A percentile compares a stretch with the other conserved stretches of the same genome.
Conservation (phyloP, 2,888 invertebrate species). For the Tholera decimalis region DNA sequence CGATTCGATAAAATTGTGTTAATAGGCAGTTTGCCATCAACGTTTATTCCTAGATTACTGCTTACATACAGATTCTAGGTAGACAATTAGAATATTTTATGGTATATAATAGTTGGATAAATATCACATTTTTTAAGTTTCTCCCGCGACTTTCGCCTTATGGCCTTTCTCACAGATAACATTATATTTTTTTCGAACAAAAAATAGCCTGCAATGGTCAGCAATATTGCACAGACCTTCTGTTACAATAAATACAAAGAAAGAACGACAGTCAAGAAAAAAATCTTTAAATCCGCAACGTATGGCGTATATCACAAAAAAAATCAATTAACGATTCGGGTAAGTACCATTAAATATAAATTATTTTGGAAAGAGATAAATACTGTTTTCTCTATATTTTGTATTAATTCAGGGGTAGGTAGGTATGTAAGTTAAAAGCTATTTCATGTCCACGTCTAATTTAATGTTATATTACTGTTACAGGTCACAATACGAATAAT, state of each 20-base stretch:
- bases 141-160: not conserved
- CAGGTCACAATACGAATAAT: constrained; percentile 28
- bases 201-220: not conserved
- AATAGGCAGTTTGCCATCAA: constrained; percentile 29
- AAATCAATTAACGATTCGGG: not conserved
- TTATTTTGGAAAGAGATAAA: not conserved
- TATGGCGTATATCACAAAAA: too few relatives aligned
- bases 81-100: constrained; percentile 33
- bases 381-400: not conserved
- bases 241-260: too few relatives aligned
- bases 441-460: constrained; percentile 51
- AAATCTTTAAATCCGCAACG: too few relatives aligned
- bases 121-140: constrained; percentile 8
- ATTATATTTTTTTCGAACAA: not conserved
- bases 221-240: too few relatives aligned
- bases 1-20: constrained; percentile 40
- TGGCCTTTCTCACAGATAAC: not conserved
- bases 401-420: not conserved
- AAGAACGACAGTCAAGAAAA: too few relatives aligned
- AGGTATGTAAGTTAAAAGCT: constrained; percentile 40
- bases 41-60: constrained; percentile 31
- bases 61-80: constrained; percentile 32
- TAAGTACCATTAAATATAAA: not conserved
- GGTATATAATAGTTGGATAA: constrained; percentile 27
- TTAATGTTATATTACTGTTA: constrained; percentile 44